These are phyloP conservation scores for Chromobotia macracanthus DNA, from an alignment of 2,797 vertebrate species.

Conservation along the genomic window DNA sequence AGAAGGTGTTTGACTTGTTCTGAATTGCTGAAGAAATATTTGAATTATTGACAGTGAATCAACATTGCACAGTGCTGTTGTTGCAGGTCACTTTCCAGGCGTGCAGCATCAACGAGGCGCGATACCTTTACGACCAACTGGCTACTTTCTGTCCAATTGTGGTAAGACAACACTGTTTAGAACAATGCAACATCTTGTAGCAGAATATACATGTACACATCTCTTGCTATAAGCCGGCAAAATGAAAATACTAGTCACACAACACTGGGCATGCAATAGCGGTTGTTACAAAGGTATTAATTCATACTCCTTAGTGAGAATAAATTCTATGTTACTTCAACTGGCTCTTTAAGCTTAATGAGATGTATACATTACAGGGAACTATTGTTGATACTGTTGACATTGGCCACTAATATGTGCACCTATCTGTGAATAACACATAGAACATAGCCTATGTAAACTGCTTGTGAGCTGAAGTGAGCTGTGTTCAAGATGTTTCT, in stretches of 20 bases:
- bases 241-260: neutral
- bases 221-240: neutral
- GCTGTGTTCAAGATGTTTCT: neutral
- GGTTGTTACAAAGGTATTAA: too few species aligned
- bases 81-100: constrained; percentile 97
- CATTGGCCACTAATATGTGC: too few species aligned
- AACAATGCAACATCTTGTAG: neutral
- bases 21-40: neutral
- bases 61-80: constrained; percentile 49
- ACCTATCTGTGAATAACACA: too few species aligned
- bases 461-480: neutral
- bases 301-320: too few species aligned
- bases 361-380: too few species aligned
- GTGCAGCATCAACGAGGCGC: constrained; percentile 95
- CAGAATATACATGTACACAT: neutral
- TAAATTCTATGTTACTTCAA: too few species aligned
- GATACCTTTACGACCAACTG: constrained; percentile 97
- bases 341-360: too few species aligned
- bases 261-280: too few species aligned
- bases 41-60: neutral
- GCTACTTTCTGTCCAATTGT: constrained; percentile 98
- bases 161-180: constrained; percentile 77
- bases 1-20: neutral
- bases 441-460: too few species aligned
- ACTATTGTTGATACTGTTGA: too few species aligned